Conservation (phyloP, 1,140 invertebrate genomes). For the Pissodes strobi region DNA sequence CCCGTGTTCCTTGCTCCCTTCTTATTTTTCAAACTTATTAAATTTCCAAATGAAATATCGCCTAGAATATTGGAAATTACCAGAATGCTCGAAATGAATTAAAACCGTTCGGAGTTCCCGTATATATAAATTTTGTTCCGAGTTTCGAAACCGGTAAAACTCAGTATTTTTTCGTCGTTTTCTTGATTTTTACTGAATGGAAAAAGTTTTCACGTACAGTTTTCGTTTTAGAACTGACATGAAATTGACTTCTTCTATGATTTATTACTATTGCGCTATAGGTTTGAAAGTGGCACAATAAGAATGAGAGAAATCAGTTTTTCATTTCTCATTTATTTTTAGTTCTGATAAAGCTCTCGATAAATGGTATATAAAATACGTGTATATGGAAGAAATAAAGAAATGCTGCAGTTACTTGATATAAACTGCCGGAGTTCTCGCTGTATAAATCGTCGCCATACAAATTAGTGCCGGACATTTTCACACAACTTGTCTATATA, state of each 20-base stretch:
- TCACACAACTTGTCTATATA: too few species aligned
- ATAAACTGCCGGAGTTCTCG: too few species aligned
- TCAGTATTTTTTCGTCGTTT: constrained; percentile 1
- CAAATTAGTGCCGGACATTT: too few species aligned
- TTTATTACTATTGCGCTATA: neutral
- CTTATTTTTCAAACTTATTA: constrained; percentile 7
- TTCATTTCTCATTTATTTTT: too few species aligned
- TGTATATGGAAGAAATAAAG: too few species aligned
- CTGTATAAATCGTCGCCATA: too few species aligned
- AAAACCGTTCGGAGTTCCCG: constrained; percentile 4
- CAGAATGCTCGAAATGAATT: constrained; percentile 15
- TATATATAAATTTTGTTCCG: constrained; percentile 12
- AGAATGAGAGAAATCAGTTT: too few species aligned
- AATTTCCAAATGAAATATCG: constrained; percentile 18
- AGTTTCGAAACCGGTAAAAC: constrained; percentile 1
- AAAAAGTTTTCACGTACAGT: constrained; percentile 15
- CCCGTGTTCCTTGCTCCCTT: neutral
- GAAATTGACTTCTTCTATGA: constrained; percentile 19
- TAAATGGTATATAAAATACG: too few species aligned
- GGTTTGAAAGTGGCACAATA: neutral
- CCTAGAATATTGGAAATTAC: constrained; percentile 11
- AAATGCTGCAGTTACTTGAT: too few species aligned
- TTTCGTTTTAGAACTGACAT: constrained; percentile 6
- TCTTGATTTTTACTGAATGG: constrained; percentile 7
- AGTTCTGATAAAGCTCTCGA: too few species aligned